Evolutionary conservation across 2,113 vertebrate species (phyloP).

Genomic region (Pseudorectes ferrugineus): DNA sequence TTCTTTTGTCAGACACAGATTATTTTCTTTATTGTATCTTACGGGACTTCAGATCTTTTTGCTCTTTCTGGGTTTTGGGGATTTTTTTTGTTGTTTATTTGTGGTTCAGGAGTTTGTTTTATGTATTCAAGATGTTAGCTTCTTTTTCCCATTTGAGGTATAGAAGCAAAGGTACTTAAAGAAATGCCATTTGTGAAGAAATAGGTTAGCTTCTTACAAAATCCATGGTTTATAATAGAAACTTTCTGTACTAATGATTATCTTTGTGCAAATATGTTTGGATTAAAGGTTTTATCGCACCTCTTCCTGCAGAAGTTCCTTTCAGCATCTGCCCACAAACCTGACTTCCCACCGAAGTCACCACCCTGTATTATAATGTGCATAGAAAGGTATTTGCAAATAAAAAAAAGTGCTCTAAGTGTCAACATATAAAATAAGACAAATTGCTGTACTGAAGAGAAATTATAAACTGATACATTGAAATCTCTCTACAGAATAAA

Average conservation of each 20-base stretch:
- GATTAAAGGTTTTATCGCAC: background rate
- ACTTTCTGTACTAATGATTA: background rate
- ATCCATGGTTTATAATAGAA: background rate
- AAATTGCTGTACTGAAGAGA: background rate
- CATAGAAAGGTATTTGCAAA: background rate
- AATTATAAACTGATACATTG: background rate
- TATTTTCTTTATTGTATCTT: background rate
- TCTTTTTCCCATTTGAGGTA: background rate
- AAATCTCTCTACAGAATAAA: background rate
- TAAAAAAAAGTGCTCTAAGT: background rate
- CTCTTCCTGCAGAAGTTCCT: background rate
- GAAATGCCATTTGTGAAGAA: background rate
- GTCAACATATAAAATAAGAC: slow-evolving; percentile 8
- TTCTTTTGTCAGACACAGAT: background rate
- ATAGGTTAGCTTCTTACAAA: background rate
- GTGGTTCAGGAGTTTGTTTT: background rate
- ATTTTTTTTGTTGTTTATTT: background rate
- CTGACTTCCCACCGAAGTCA: background rate
- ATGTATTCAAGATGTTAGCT: background rate
- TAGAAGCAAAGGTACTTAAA: background rate
- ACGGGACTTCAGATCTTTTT: background rate
- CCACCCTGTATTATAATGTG: background rate
- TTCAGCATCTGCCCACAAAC: background rate
- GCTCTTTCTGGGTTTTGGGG: background rate
- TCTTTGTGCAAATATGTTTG: background rate